Base-by-base conservation (phyloP, 2,888 invertebrate species). In the Deilephila elpenor region DNA sequence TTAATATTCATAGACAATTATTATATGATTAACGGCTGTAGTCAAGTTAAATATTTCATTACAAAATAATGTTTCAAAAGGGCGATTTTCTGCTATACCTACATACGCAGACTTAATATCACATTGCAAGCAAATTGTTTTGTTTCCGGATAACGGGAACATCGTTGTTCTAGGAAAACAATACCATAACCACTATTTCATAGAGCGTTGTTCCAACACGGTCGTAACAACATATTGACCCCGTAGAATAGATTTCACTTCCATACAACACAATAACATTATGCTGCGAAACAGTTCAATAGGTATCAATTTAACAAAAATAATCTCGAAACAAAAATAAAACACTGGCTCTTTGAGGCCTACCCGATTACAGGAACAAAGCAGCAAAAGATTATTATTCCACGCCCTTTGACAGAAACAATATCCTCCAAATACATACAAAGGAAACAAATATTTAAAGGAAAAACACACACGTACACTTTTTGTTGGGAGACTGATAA, bases 381-480 rank as follows among this genome's bases (percentile, higher is more conserved):
- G 62, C 61, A 64, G 44, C 67, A 17, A 51, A 67, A 67, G 25
- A 67, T 51, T 67, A 67, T 67, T 67, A 67, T 67, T 67, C 67
- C 44, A 25, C 25, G 51, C 51, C 51, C 67, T 67, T 67, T 67
- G 67, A 67, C 67, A 67, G 17, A 44, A 67, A 67, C 67, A 67
- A 67, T 67, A 67, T 67, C 67, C 67, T 67, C 25, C 67, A 67
- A 67, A 67, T 67, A 51, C 44, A 25, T 29, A 67, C 67, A 67
- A 67, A 67, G 67, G 67, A 67, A 67, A 67, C 44, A 67, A 67
- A 67, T 67, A 67, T 67, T 67, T 67, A 67, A 67, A 51, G 51
- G 25, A 67, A 67, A 56, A 64, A 64, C 37, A 67, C 17, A 51
- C 67, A 51, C 34, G 62, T 62, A 37, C 61, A 61, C 62, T 25